Percentiles rank a stretch among this genome's conserved stretches.
Evolutionary conservation across 2,888 invertebrate genomes (phyloP).

Genomic region (Euplexia lucipara): DNA sequence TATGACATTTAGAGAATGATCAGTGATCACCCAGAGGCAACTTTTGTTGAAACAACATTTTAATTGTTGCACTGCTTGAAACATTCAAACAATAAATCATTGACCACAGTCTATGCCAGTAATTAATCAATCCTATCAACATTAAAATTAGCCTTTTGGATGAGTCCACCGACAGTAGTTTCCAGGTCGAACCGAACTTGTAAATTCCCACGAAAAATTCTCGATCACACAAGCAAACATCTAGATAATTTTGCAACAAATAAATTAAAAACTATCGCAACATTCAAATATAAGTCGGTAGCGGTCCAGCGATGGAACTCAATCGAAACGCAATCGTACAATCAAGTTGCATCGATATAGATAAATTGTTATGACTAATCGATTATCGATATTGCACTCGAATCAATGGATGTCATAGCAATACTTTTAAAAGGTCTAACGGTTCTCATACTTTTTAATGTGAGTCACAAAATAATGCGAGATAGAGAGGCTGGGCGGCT

Average conservation of each 20-base stretch:
- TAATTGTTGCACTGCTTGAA: background rate
- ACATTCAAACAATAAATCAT: slow-evolving; percentile 2
- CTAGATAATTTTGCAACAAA: slow-evolving; percentile 49
- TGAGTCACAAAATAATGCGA: slow-evolving; percentile 82
- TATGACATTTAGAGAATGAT: background rate
- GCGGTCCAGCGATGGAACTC: slow-evolving; percentile 37
- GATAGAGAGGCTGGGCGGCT: slow-evolving; percentile 67
- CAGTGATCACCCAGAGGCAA: background rate
- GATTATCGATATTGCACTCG: slow-evolving; percentile 67
- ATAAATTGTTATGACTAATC: slow-evolving; percentile 67
- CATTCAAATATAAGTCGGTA: slow-evolving; percentile 43
- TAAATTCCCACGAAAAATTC: slow-evolving; percentile 43
- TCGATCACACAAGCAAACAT: slow-evolving; percentile 36
- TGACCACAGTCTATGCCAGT: background rate
- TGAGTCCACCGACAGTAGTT: background rate
- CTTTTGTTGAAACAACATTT: background rate
- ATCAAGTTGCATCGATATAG: slow-evolving; percentile 65
- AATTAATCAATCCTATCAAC: slow-evolving; percentile 40
- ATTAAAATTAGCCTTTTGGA: slow-evolving; percentile 14
- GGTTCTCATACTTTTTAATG: slow-evolving; percentile 89
- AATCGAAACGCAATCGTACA: slow-evolving; percentile 54
- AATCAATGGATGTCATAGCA: slow-evolving; percentile 80
- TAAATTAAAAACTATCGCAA: slow-evolving; percentile 55
- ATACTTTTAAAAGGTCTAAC: slow-evolving; percentile 83
- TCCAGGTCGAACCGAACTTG: slow-evolving; percentile 21